Evolutionary conservation across 92 coral and sea anemone species (phyloP).

Genomic region (Porites divaricata): DNA sequence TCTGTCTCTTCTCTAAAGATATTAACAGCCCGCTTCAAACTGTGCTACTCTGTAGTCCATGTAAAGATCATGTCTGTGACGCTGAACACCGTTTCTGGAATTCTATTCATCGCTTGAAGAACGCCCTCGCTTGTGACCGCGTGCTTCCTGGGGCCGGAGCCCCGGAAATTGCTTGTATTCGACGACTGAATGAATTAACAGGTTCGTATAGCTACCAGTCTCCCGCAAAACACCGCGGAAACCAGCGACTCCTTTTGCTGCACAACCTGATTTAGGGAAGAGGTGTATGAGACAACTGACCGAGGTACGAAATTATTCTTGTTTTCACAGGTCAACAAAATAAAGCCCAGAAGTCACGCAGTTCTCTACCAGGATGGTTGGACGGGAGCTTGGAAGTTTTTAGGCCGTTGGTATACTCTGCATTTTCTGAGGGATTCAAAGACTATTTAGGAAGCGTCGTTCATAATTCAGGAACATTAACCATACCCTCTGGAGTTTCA

Average conservation of each 20-base stretch:
- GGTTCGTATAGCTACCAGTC: conserved; percentile 33
- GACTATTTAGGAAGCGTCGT: conserved; percentile 67
- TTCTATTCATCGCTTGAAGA: conserved; percentile 72
- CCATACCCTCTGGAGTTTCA: conserved; percentile 39
- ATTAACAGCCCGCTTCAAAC: conserved; percentile 60
- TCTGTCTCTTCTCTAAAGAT: neutral
- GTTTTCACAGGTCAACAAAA: conserved; percentile 8
- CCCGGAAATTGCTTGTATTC: conserved; percentile 74
- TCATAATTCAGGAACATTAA: conserved; percentile 61
- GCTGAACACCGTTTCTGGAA: conserved; percentile 86
- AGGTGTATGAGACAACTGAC: too few relatives aligned
- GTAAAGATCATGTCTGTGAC: conserved; percentile 72
- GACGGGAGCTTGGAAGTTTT: conserved; percentile 41
- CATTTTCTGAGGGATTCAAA: conserved; percentile 73
- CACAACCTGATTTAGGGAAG: too few relatives aligned
- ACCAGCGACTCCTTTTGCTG: neutral
- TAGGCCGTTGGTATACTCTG: conserved; percentile 74
- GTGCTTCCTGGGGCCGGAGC: conserved; percentile 92
- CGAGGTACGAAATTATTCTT: too few relatives aligned
- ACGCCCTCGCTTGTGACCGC: conserved; percentile 64
- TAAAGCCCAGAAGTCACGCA: neutral
- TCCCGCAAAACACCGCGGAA: too few relatives aligned
- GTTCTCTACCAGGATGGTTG: conserved; percentile 49
- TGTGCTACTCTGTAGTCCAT: conserved; percentile 78
- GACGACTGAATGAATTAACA: conserved; percentile 38